Conservation (phyloP, 2,113 vertebrate species). For the Hirundichthys speculiger region DNA sequence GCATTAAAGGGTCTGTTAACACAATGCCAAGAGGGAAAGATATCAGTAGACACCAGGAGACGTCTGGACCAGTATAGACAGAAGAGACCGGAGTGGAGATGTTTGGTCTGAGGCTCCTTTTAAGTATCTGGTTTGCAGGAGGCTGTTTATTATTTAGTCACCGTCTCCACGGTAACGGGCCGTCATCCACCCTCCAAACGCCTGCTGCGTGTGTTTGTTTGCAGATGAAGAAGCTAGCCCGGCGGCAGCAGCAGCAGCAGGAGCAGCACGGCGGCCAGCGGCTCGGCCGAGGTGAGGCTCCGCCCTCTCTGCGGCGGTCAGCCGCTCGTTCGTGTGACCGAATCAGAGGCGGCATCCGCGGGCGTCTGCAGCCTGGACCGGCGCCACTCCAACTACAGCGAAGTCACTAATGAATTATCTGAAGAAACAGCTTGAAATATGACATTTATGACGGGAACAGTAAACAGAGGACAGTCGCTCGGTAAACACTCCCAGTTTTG, state of each 20-base stretch:
- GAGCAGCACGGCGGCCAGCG: slow-evolving; percentile 91
- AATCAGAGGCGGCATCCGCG: not conserved
- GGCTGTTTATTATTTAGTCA: not conserved
- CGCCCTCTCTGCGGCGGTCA: too few relatives aligned
- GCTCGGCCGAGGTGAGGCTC: slow-evolving; percentile 86
- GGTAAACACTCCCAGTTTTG: slow-evolving; percentile 40
- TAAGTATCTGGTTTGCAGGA: not conserved
- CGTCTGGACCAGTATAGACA: too few relatives aligned
- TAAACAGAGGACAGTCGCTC: slow-evolving; percentile 34
- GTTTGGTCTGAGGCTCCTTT: too few relatives aligned
- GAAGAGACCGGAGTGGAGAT: too few relatives aligned
- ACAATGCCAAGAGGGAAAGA: too few relatives aligned
- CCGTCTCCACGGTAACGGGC: not conserved
- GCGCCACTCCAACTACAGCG: not conserved
- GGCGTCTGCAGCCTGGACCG: not conserved
- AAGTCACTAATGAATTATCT: slow-evolving; percentile 28
- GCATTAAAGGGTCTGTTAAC: too few relatives aligned
- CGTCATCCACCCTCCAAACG: not conserved
- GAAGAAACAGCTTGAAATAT: slow-evolving; percentile 44
- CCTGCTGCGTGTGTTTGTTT: slow-evolving; percentile 18
- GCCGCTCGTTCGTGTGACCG: not conserved
- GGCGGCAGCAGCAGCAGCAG: slow-evolving; percentile 94
- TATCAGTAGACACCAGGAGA: too few relatives aligned
- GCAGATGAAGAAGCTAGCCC: slow-evolving; percentile 96
- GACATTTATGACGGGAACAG: slow-evolving; percentile 26